Evolutionary conservation across 2,113 vertebrate genomes (phyloP).

Genomic region (Ia io): DNA sequence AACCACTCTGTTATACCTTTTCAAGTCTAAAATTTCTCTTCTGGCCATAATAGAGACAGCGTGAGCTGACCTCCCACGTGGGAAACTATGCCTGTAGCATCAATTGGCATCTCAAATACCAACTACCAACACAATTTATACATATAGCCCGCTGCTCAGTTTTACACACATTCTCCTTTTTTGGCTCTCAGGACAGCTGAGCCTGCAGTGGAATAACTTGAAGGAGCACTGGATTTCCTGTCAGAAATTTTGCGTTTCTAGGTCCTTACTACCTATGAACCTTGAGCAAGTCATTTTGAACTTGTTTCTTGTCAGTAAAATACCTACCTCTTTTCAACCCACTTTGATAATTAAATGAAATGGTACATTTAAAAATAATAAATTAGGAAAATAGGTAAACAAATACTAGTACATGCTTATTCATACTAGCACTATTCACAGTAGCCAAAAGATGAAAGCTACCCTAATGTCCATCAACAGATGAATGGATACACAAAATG

Average conservation of each 20-base stretch:
- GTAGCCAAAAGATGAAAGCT: not conserved
- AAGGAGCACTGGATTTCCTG: not conserved
- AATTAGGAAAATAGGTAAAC: not conserved
- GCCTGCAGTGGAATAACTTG: not conserved
- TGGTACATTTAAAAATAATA: not conserved
- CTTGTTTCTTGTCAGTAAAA: not conserved
- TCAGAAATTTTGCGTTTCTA: not conserved
- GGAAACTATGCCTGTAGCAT: conserved; percentile 15
- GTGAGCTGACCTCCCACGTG: conserved; percentile 52
- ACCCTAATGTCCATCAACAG: not conserved
- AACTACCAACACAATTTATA: not conserved
- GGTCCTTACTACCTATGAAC: not conserved
- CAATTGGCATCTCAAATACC: not conserved
- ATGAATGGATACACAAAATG: not conserved
- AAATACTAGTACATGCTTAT: not conserved
- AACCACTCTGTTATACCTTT: conserved; percentile 81
- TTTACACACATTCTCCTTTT: not conserved
- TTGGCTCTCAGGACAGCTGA: not conserved
- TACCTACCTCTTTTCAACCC: not conserved
- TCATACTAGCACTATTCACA: not conserved
- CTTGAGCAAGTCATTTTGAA: not conserved
- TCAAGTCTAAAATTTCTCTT: conserved; percentile 81
- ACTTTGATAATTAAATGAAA: not conserved
- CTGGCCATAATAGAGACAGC: conserved; percentile 68
- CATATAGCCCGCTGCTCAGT: accelerated